Evolutionary conservation across 2,888 invertebrate genomes (phyloP).

Genomic region (Frankliniella fusca): DNA sequence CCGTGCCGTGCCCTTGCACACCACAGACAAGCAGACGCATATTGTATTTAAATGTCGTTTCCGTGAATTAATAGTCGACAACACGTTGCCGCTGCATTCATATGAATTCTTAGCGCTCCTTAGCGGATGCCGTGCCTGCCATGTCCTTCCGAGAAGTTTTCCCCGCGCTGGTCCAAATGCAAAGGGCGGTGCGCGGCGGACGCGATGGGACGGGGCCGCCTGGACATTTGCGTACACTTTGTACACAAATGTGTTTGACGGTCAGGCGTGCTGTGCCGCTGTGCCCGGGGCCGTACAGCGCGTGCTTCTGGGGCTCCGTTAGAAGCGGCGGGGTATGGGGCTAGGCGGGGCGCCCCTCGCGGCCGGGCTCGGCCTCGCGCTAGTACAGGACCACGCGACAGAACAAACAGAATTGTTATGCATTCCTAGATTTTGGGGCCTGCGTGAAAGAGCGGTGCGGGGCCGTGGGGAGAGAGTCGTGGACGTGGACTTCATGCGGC

Average conservation of each 20-base stretch:
- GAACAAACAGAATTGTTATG: conserved; percentile 9
- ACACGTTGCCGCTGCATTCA: background rate
- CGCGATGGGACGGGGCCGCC: too few species aligned
- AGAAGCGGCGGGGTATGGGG: too few species aligned
- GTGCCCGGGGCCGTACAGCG: too few species aligned
- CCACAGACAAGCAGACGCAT: conserved; percentile 2
- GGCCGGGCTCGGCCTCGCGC: background rate
- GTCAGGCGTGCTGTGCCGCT: too few species aligned
- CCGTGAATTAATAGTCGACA: conserved; percentile 16
- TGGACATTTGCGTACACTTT: too few species aligned
- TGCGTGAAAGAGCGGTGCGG: background rate
- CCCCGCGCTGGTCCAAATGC: background rate
- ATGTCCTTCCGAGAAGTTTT: background rate
- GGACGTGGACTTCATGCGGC: background rate
- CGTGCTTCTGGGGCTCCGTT: too few species aligned
- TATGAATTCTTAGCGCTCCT: background rate
- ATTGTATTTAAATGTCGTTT: conserved; percentile 25
- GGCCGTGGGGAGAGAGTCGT: background rate
- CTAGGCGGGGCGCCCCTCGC: too few species aligned
- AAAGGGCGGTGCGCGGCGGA: background rate
- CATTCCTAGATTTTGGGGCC: conserved; percentile 4
- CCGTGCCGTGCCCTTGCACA: too few species aligned
- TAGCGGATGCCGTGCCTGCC: background rate
- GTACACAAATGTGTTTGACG: too few species aligned
- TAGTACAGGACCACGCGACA: background rate